Percentiles rank a stretch among this genome's conserved stretches.
These are phyloP conservation scores for Plemyria rubiginata DNA, from an alignment of 2,888 invertebrate species.

Conservation along the genomic window DNA sequence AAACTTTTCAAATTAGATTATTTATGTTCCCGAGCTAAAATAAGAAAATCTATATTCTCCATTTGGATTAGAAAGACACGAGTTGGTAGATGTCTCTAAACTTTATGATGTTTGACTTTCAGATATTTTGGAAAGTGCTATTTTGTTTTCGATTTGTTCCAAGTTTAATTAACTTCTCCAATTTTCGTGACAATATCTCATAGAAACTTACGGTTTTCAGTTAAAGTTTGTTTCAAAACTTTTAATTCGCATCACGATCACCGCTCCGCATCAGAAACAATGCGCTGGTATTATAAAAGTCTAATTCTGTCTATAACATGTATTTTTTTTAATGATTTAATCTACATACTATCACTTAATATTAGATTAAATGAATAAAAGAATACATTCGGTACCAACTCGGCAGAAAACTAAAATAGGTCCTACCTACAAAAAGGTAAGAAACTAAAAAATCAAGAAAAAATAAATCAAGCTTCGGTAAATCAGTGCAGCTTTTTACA, in stretches of 20 bases:
- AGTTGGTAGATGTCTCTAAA: neutral
- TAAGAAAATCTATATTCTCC: neutral
- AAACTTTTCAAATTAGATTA: slow-evolving; percentile 1
- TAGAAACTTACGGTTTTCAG: neutral
- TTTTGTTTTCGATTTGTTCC: neutral
- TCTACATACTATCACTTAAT: too few relatives aligned
- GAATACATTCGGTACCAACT: neutral
- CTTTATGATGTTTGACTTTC: neutral
- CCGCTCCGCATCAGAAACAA: too few relatives aligned
- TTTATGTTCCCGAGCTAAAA: neutral
- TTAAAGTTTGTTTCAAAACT: neutral
- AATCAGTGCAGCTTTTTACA: too few relatives aligned
- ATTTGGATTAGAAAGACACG: neutral
- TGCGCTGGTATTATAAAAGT: too few relatives aligned
- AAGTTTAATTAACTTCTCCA: neutral
- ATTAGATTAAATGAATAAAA: neutral
- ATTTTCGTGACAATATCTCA: neutral
- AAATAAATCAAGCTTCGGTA: too few relatives aligned
- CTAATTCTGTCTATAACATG: too few relatives aligned
- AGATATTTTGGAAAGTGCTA: neutral
- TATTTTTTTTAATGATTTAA: too few relatives aligned
- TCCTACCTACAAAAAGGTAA: too few relatives aligned
- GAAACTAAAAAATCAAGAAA: too few relatives aligned
- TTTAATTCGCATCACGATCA: neutral
- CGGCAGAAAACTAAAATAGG: neutral